Base-by-base conservation (phyloP, 2,797 vertebrate species). In the Thaleichthys pacificus region DNA sequence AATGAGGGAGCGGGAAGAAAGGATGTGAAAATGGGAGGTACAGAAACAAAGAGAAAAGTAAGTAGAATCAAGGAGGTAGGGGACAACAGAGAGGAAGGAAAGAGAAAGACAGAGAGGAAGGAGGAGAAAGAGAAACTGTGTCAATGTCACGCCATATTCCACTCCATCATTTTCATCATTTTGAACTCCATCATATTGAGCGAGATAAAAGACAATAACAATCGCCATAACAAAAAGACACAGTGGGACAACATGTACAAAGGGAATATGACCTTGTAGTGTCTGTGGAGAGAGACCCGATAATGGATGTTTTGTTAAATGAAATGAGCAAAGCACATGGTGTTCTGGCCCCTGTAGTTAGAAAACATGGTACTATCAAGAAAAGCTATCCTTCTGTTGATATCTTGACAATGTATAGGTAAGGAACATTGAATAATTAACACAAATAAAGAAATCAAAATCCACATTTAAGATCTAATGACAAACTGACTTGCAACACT, bases 1-100 rank as follows among this genome's bases (percentile, higher is more conserved):
- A 32, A 24, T 0, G 26, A 57, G 26, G n/a, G 63, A 68, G 28
- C 61, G 19, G 17, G 42, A 66, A 30, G 58, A 58, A 35, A 75
- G 76, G 68, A 49, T 61, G 67, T 47, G 70, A 82, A 57, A 66
- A 67, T 79, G 62, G 15, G 26, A 8, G 64, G 17, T 2, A 21
- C 9, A 6, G 47, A 62, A 58, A 49, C 28, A 14, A 14, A 2
- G 60, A 47, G 38, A n/a, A 38, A 49, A 14, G n/a, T 12, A 47
- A 49, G 65, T 19, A 17, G 15, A 21, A 54, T 72, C 60, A 49
- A 67, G 21, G 58, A 68, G 51, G 28, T 28, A 7, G 38, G 60
- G 3, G 9, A 17, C 28, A 30, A 30, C 28, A 30, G 28, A 30
- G 28, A 54, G 11, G 32, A 38, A n/a, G 17, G 12, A 28, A 24